phyloP scores from a whole-genome alignment of 2,888 invertebrate genomes.

The Abrostola tripartita region DNA sequence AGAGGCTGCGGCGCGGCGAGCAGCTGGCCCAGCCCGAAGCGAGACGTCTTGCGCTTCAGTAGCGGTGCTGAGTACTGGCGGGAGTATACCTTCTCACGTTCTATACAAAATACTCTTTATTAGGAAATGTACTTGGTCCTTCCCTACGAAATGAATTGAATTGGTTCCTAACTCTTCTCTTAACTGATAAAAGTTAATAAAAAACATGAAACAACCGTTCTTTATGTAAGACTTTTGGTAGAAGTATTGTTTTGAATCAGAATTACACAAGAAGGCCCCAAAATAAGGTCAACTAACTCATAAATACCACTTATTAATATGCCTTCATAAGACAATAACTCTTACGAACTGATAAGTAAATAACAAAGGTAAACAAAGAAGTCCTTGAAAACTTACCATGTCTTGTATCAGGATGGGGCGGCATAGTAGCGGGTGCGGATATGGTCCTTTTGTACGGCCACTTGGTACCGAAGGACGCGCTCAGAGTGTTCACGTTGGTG shows the following conservation, averaged over 20 bases:
- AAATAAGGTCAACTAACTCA: too few species aligned
- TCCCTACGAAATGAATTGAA: too few species aligned
- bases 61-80: constrained; percentile 98
- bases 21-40: constrained; percentile 96
- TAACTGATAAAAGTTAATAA: too few species aligned
- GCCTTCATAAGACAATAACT: too few species aligned
- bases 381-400: constrained; percentile 22
- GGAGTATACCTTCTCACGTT: constrained; percentile 95
- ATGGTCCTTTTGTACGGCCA: constrained; percentile 98
- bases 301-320: too few species aligned
- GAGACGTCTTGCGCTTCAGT: constrained; percentile 96
- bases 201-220: too few species aligned
- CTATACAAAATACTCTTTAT: constrained; percentile 68
- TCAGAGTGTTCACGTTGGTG: constrained; percentile 90
- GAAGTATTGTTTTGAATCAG: too few species aligned
- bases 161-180: too few species aligned
- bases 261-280: too few species aligned
- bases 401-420: constrained; percentile 78
- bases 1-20: constrained; percentile 75
- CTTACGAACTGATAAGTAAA: too few species aligned
- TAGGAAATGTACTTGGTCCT: not conserved
- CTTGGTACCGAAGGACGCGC: constrained; percentile 96
- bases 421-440: constrained; percentile 96
- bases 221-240: too few species aligned
- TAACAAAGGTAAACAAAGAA: too few species aligned